These are phyloP conservation scores for Cheilosia vernalis DNA, from an alignment of 2,888 invertebrate genomes.

Conservation along the genomic window DNA sequence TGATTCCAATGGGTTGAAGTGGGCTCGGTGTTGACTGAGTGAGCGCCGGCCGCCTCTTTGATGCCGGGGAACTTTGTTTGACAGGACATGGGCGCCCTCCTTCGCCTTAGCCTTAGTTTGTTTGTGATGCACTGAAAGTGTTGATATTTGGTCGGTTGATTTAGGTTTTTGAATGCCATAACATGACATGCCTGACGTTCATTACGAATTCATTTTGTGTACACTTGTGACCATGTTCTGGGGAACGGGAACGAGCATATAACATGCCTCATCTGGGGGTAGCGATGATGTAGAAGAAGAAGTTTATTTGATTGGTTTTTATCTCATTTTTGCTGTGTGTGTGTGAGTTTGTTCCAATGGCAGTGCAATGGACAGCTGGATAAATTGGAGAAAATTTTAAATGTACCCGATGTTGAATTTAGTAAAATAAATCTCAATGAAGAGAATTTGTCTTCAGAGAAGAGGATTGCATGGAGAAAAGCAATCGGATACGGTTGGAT, in stretches of 20 bases:
- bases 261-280: constrained; percentile 2
- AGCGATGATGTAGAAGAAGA: constrained; percentile 11
- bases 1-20: constrained; percentile 55
- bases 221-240: constrained; percentile 28
- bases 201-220: constrained; percentile 72
- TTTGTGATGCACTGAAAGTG: constrained; percentile 68
- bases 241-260: constrained; percentile 17
- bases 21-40: constrained; percentile 8
- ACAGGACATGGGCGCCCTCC: neutral
- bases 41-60: neutral
- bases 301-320: constrained; percentile 40
- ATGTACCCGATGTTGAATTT: constrained; percentile 32
- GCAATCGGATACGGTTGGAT: neutral
- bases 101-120: constrained; percentile 24
- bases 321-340: neutral
- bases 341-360: neutral
- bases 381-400: constrained; percentile 21
- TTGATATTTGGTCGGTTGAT: constrained; percentile 72
- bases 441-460: constrained; percentile 1
- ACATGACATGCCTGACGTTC: constrained; percentile 68
- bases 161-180: constrained; percentile 66
- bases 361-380: neutral
- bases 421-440: constrained; percentile 12
- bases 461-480: neutral
- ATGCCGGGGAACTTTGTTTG: constrained; percentile 8